Evolutionary conservation across 2,113 vertebrate genomes (phyloP).

Genomic region (Coregonus clupeaformis): DNA sequence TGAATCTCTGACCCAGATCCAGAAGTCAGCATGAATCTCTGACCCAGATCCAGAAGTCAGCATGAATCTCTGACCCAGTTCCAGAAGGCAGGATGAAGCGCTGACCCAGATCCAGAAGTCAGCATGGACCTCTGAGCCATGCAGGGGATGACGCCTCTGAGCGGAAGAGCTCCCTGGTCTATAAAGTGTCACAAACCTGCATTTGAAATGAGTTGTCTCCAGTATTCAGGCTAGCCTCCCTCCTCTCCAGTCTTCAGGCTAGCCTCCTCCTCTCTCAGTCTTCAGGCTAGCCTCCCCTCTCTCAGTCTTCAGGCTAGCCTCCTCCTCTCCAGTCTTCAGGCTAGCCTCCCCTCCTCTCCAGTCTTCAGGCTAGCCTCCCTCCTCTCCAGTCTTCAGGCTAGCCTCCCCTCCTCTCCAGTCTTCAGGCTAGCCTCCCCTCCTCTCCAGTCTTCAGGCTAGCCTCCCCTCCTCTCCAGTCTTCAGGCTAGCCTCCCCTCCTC

Average conservation of each 20-base stretch:
- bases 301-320: too few relatives aligned
- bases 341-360: constrained; percentile 8
- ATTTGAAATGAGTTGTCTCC: constrained; percentile 50
- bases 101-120: too few relatives aligned
- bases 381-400: constrained; percentile 40
- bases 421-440: constrained; percentile 13
- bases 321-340: constrained; percentile 42
- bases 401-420: constrained; percentile 15
- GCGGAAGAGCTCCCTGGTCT: constrained; percentile 36
- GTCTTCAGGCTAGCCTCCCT: constrained; percentile 12
- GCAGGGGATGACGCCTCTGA: constrained; percentile 24
- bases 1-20: too few relatives aligned
- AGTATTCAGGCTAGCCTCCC: constrained; percentile 36
- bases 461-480: constrained; percentile 46
- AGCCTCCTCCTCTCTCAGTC: too few relatives aligned
- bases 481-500: constrained; percentile 31
- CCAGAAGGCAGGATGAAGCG: too few relatives aligned
- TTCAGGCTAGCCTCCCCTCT: too few relatives aligned
- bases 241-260: constrained; percentile 2
- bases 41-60: too few relatives aligned
- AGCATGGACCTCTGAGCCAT: too few relatives aligned
- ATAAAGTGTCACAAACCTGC: constrained; percentile 53
- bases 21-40: too few relatives aligned
- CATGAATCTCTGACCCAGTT: too few relatives aligned
- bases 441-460: constrained; percentile 34